Evolutionary conservation across 2,113 vertebrate species (phyloP).

Genomic region (Hypanus sabinus): DNA sequence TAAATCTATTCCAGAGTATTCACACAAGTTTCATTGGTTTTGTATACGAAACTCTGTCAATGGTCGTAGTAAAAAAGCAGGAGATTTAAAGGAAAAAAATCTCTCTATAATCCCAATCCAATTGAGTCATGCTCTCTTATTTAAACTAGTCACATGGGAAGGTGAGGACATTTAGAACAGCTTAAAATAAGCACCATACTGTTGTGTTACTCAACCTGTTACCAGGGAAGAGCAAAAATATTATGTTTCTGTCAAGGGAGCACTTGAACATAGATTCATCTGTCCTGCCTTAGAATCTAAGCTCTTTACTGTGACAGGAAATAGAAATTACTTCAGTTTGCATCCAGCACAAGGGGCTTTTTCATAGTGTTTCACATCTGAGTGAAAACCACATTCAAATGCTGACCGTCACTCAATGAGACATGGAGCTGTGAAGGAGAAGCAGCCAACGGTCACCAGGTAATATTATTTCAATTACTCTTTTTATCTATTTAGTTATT

Average conservation of each 20-base stretch:
- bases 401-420: not conserved
- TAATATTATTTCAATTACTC: not conserved
- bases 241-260: not conserved
- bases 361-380: not conserved
- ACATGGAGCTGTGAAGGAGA: not conserved
- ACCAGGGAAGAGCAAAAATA: not conserved
- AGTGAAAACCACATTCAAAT: not conserved
- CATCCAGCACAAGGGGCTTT: not conserved
- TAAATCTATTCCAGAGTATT: not conserved
- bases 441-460: not conserved
- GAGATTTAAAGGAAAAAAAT: constrained; percentile 22
- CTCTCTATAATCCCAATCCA: constrained; percentile 59
- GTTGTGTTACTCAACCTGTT: not conserved
- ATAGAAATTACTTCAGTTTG: not conserved
- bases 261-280: not conserved
- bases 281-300: not conserved
- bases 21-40: not conserved
- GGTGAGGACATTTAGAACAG: constrained; percentile 42
- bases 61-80: not conserved
- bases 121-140: constrained; percentile 49
- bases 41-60: not conserved
- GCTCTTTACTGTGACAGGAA: not conserved
- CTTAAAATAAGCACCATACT: constrained; percentile 26
- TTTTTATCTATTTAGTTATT: not conserved
- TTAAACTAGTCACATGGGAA: constrained; percentile 46